Evolutionary conservation across 2,888 invertebrate genomes (phyloP).

Genomic region (Melinaea marsaeus): DNA sequence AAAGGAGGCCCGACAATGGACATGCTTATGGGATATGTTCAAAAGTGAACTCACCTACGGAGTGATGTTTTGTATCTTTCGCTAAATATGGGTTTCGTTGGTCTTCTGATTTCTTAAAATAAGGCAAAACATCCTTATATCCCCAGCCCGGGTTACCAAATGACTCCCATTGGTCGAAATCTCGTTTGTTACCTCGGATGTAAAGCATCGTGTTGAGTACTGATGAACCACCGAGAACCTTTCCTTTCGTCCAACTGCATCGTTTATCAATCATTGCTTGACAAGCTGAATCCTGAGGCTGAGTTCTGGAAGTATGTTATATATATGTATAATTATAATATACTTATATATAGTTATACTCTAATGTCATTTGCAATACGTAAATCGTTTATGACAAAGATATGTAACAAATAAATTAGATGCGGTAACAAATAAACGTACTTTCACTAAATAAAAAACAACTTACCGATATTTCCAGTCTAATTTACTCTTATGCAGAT

Average conservation of each 20-base stretch:
- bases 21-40: neutral
- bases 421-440: neutral
- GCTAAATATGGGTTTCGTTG: constrained; percentile 93
- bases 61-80: constrained; percentile 82
- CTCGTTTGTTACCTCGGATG: constrained; percentile 90
- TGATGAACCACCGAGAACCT: constrained; percentile 91
- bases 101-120: constrained; percentile 92
- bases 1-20: neutral
- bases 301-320: constrained; percentile 79
- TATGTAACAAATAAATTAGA: too few relatives aligned
- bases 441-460: neutral
- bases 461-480: constrained; percentile 92
- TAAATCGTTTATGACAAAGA: too few relatives aligned
- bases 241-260: constrained; percentile 94
- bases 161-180: constrained; percentile 92
- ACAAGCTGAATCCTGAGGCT: constrained; percentile 89
- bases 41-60: constrained; percentile 74
- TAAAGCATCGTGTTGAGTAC: constrained; percentile 95
- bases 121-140: constrained; percentile 87
- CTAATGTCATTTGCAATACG: too few relatives aligned
- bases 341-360: too few relatives aligned
- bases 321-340: neutral
- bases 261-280: constrained; percentile 91
- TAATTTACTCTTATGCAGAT: constrained; percentile 91
- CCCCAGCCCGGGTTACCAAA: constrained; percentile 94